Conservation (phyloP, 2,888 invertebrate species). For the Slavum lentiscoides region DNA sequence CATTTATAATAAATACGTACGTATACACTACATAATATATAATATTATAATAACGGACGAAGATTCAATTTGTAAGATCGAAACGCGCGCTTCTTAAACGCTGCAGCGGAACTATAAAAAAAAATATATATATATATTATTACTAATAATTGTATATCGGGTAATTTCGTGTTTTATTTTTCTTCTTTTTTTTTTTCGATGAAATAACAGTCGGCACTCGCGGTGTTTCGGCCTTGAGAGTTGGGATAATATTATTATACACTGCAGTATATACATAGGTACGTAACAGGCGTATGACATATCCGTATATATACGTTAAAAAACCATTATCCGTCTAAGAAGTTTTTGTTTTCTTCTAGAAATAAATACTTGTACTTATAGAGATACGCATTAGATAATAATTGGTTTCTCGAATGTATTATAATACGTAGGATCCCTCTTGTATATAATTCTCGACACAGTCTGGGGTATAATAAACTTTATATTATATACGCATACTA, state of each 20-base stretch:
- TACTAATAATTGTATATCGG: constrained; percentile 13
- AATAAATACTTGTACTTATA: not conserved
- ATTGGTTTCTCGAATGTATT: constrained; percentile 30
- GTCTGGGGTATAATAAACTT: constrained; percentile 24
- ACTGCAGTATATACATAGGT: no score
- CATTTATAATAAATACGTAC: no score
- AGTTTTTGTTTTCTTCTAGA: not conserved
- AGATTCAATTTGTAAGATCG: no score
- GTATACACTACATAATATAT: no score
- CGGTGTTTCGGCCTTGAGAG: constrained; percentile 16
- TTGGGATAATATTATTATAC: constrained; percentile 14
- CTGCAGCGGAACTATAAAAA: no score
- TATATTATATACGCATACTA: not conserved
- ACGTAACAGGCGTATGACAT: not conserved
- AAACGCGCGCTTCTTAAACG: no score
- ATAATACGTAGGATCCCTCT: not conserved
- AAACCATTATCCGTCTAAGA: constrained; percentile 33
- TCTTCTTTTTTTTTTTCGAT: not conserved
- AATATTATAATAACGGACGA: no score
- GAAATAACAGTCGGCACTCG: constrained; percentile 18
- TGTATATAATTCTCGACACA: constrained; percentile 4
- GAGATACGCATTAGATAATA: not conserved
- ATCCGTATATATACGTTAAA: constrained; percentile 7
- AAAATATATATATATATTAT: not conserved
- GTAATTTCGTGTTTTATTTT: constrained; percentile 22